Conservation (phyloP, 2,113 vertebrate genomes). For the Colaptes auratus region DNA sequence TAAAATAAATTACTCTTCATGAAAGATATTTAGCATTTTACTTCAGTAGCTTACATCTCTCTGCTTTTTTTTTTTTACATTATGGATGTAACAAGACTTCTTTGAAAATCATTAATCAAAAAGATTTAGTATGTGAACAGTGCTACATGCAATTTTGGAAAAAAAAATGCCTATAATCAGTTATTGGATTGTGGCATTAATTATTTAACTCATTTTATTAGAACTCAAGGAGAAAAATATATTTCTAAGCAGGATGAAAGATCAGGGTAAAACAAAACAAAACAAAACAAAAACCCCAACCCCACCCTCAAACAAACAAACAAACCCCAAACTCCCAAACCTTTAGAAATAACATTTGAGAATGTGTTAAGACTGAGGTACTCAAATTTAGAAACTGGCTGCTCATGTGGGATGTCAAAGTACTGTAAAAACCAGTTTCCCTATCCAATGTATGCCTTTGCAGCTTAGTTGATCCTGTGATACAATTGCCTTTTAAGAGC, state of each 20-base stretch:
- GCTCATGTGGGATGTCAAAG: not conserved
- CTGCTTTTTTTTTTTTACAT: not conserved
- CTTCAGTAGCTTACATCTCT: not conserved
- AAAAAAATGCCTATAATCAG: slow-evolving; percentile 66
- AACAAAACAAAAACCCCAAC: not conserved
- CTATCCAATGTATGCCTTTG: not conserved
- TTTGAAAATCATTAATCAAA: slow-evolving; percentile 64
- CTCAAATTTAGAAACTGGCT: not conserved
- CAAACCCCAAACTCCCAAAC: not conserved
- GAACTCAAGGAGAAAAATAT: slow-evolving; percentile 12
- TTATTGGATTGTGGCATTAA: slow-evolving; percentile 67
- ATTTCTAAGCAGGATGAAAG: slow-evolving; percentile 43
- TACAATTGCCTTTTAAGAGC: not conserved
- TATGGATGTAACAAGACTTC: slow-evolving; percentile 47
- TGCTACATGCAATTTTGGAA: slow-evolving; percentile 16
- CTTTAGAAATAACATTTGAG: not conserved
- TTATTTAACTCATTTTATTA: slow-evolving; percentile 72
- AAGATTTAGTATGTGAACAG: slow-evolving; percentile 58
- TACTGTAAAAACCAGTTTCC: not conserved
- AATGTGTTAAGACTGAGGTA: not conserved
- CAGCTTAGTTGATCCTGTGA: not conserved
- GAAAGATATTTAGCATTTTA: slow-evolving; percentile 35
- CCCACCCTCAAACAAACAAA: not conserved
- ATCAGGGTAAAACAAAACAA: not conserved
- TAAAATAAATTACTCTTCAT: slow-evolving; percentile 43